phyloP scores from a whole-genome alignment of 2,113 vertebrate genomes.

The Sitta europaea region DNA sequence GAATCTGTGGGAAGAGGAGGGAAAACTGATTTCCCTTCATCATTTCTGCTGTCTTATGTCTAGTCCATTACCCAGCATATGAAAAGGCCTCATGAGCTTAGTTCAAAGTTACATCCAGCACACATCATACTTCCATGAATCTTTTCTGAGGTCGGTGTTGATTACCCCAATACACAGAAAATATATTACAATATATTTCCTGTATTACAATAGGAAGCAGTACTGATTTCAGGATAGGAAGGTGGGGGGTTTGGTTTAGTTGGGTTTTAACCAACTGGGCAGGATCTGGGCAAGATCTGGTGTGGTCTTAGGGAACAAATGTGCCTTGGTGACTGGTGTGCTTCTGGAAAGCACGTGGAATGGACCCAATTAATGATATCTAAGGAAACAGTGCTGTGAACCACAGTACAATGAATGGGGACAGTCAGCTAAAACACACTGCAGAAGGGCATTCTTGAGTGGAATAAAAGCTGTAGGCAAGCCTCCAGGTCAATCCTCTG shows the following conservation, averaged over 20 bases:
- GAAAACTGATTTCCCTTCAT: background rate
- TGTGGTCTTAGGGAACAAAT: background rate
- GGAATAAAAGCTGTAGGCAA: background rate
- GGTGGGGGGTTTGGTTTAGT: fast-evolving
- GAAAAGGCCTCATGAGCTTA: background rate
- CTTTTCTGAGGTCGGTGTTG: background rate
- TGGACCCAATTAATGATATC: background rate
- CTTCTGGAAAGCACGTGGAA: background rate
- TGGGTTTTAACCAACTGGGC: background rate
- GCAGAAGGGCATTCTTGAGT: background rate
- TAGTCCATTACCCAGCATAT: background rate
- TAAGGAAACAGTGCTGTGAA: background rate
- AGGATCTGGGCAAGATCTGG: background rate
- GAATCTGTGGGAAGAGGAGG: background rate
- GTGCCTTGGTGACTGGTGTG: background rate
- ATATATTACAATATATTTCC: too few relatives aligned
- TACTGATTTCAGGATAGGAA: background rate
- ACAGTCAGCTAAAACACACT: background rate
- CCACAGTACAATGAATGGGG: background rate
- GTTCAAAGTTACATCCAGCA: background rate
- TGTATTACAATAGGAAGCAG: background rate
- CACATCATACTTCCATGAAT: background rate
- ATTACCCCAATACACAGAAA: background rate
- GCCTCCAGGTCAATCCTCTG: background rate
- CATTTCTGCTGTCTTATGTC: background rate